Percentiles rank a stretch among this genome's conserved stretches.
Conservation (phyloP, 2,888 invertebrate species). For the Drosophila diplacantha region DNA sequence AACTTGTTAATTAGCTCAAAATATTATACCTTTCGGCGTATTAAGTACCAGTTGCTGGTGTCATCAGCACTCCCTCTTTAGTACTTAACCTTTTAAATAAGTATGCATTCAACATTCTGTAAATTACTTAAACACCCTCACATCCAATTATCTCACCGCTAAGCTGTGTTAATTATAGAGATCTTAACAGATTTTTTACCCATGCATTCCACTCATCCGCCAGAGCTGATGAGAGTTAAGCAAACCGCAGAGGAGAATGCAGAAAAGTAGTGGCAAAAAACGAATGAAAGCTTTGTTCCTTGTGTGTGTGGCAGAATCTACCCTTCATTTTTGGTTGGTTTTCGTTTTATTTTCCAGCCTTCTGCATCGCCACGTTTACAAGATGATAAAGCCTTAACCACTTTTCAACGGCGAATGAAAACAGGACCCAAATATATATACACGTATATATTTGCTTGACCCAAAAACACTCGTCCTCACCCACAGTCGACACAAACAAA, state of each 20-base stretch:
- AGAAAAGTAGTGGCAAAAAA: conserved; percentile 17
- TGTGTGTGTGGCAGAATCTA: conserved; percentile 28
- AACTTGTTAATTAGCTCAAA: background rate
- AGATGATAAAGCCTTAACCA: conserved; percentile 71
- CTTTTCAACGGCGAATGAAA: conserved; percentile 55
- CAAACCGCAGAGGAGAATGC: conserved; percentile 23
- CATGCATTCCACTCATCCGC: conserved; percentile 24
- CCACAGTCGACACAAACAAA: conserved; percentile 55
- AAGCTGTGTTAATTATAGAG: conserved; percentile 59
- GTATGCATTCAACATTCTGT: conserved; percentile 17
- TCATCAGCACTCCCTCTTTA: background rate
- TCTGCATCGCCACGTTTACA: conserved; percentile 68
- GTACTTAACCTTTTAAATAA: conserved; percentile 13
- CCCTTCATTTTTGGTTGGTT: conserved; percentile 15
- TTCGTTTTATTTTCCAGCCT: conserved; percentile 27
- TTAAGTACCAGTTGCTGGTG: background rate
- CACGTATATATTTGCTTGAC: conserved; percentile 40
- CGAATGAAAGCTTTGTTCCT: conserved; percentile 11
- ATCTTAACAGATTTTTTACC: conserved; percentile 36
- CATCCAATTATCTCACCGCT: conserved; percentile 42
- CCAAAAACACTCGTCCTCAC: conserved; percentile 42
- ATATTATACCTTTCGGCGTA: background rate
- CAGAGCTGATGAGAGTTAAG: conserved; percentile 30
- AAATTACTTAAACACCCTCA: conserved; percentile 21
- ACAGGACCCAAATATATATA: conserved; percentile 35